Conservation (phyloP, 2,113 vertebrate genomes). For the Pipa parva region DNA sequence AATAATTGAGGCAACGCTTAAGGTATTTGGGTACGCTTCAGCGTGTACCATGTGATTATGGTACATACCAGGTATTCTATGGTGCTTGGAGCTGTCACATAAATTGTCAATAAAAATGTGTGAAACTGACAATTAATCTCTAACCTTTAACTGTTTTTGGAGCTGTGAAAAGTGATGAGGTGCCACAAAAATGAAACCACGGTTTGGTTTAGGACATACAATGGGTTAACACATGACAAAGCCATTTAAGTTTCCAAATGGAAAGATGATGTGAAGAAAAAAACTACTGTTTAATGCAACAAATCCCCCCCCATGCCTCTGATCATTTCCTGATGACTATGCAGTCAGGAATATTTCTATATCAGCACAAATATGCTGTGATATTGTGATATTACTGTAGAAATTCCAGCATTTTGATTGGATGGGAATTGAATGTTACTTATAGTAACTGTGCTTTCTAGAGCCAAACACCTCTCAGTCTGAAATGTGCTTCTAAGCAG, state of each 20-base stretch:
- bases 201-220: no score
- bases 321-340: not conserved
- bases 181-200: not conserved
- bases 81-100: not conserved
- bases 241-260: not conserved
- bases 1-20: not conserved
- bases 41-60: not conserved
- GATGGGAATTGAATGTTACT: slow-evolving; percentile 10
- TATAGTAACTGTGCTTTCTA: slow-evolving; percentile 21
- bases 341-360: not conserved
- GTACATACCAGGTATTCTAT: slow-evolving; percentile 5
- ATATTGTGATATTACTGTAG: not conserved
- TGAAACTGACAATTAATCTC: no score
- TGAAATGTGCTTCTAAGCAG: not conserved
- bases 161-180: not conserved
- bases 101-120: not conserved
- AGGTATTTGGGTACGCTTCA: not conserved
- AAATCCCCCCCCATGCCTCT: not conserved
- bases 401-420: slow-evolving; percentile 10
- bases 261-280: not conserved
- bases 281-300: no score
- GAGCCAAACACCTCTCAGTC: slow-evolving; percentile 1
- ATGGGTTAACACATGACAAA: not conserved
- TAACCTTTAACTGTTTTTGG: no score
- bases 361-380: not conserved